Base-by-base conservation (phyloP, 2,113 vertebrate genomes). In the Trachemys scripta region DNA sequence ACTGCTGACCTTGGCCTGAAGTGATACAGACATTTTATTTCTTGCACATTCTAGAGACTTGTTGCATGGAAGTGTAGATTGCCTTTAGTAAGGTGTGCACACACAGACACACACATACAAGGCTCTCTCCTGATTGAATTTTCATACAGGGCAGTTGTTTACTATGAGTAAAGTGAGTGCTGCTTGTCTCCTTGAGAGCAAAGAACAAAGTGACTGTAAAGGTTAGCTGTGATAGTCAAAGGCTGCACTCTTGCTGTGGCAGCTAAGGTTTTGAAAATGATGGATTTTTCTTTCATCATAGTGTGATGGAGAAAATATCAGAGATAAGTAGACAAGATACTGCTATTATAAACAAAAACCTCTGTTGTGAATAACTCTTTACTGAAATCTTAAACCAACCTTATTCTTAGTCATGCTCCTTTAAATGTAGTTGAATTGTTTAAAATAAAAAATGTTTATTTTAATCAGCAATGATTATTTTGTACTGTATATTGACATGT, bases 251-350 rank as follows among this genome's bases (percentile, higher is more conserved):
- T 96, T 90, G 12, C 80, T 88, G 1, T 84, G 50, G 42, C 81
- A 82, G 88, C 65, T 8, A 9, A 38, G 79, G n/a, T 79, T 93
- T 92, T 65, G 84, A 76, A 87, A 85, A 85, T 84, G 42, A 69
- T 85, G 10, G 12, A 5, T 72, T 93, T 93, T 93, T 78, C 17
- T 96, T 96, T 96, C 65, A 38, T 87, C 14, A 79, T 53, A 25
- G 17, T 1, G 1, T 31, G 31, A 38, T 83, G 50, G 76, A 85
- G 31, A 93, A 96, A 92, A 93, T 59, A 87, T 80, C 59, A 84
- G 62, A 82, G 82, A 59, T 62, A 90, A 89, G 95, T 95, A 96
- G 62, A 92, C 51, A 20, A 12, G 38, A 84, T 89, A 3, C 49
- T 88, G 17, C 14, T 11, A 81, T 22, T 47, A 3, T 72, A 69